A percentile compares a stretch with the other conserved stretches of the same genome.
These are phyloP conservation scores for Elaphurus davidianus DNA, from an alignment of 2,113 vertebrate genomes.

Conservation along the genomic window DNA sequence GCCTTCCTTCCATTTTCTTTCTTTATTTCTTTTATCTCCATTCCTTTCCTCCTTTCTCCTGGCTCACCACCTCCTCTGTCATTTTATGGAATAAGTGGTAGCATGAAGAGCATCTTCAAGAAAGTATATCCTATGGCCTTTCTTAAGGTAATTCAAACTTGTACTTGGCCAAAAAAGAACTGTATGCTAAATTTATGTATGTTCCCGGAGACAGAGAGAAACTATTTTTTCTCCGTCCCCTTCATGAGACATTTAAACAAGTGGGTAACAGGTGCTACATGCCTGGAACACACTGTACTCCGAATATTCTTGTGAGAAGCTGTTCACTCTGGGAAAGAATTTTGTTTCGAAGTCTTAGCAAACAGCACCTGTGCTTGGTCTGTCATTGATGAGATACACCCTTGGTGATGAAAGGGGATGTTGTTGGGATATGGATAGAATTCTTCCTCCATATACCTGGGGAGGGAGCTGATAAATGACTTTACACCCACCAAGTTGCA, in stretches of 20 bases:
- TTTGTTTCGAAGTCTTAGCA: slow-evolving; percentile 42
- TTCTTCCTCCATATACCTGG: not conserved
- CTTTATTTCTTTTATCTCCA: not conserved
- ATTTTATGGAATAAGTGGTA: slow-evolving; percentile 40
- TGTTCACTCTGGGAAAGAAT: slow-evolving; percentile 61
- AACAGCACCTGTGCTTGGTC: slow-evolving; percentile 52
- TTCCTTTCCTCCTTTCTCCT: not conserved
- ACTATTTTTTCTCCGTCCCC: slow-evolving; percentile 73
- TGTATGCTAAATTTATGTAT: slow-evolving; percentile 73
- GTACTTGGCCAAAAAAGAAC: slow-evolving; percentile 38
- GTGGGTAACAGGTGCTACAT: slow-evolving; percentile 65
- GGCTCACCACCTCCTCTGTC: not conserved
- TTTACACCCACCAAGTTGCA: not conserved
- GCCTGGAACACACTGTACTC: slow-evolving; percentile 71
- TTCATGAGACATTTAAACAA: slow-evolving; percentile 72
- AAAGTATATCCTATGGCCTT: slow-evolving; percentile 42
- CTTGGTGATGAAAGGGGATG: not conserved
- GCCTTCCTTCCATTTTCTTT: not conserved
- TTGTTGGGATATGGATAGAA: not conserved
- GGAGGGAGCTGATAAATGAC: not conserved
- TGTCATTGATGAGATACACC: not conserved
- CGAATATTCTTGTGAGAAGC: slow-evolving; percentile 58
- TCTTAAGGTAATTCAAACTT: slow-evolving; percentile 64
- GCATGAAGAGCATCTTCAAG: slow-evolving; percentile 21
- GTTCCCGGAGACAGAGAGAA: slow-evolving; percentile 59